Evolutionary conservation across 2,797 vertebrate genomes (phyloP).

Genomic region (Moxostoma hubbsi): DNA sequence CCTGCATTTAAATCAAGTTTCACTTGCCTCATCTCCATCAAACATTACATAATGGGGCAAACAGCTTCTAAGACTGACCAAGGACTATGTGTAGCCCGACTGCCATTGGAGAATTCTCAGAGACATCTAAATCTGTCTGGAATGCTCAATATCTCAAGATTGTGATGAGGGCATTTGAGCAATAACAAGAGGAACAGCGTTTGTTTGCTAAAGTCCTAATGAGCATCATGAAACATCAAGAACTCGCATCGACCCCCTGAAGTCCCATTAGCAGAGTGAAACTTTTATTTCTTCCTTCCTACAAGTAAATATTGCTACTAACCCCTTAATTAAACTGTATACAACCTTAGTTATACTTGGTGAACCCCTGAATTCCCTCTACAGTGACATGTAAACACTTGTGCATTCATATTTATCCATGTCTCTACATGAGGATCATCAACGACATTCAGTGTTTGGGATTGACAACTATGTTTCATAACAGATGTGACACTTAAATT

Average conservation of each 20-base stretch:
- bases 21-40: too few relatives aligned
- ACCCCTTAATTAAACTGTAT: background rate
- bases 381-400: background rate
- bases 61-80: background rate
- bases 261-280: conserved; percentile 30
- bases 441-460: too few relatives aligned
- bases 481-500: too few relatives aligned
- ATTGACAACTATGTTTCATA: too few relatives aligned
- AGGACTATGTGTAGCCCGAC: background rate
- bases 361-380: background rate
- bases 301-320: background rate
- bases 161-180: conserved; percentile 14
- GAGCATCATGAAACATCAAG: conserved; percentile 20
- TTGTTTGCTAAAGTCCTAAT: conserved; percentile 33
- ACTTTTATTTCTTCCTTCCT: background rate
- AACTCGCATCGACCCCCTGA: conserved; percentile 13
- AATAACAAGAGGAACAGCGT: conserved; percentile 6
- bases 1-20: too few relatives aligned
- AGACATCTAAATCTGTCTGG: background rate
- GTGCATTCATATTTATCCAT: background rate
- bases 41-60: conserved; percentile 24
- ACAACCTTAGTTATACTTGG: background rate
- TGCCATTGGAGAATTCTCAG: background rate
- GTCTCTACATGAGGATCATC: conserved; percentile 1
- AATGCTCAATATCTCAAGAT: conserved; percentile 11